Conservation (phyloP, 2,888 invertebrate species). For the Acronicta alni region DNA sequence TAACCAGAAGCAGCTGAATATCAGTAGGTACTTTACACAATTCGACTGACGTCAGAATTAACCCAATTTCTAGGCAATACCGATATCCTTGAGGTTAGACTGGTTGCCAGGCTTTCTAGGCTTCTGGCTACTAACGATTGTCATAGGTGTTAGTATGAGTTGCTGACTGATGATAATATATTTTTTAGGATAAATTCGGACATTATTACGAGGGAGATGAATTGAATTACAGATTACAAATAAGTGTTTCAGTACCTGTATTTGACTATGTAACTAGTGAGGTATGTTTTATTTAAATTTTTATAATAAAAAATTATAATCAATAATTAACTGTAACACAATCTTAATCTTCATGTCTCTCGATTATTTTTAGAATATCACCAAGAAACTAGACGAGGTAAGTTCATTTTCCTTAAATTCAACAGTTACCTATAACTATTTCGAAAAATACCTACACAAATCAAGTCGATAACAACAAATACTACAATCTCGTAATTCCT, state of each 20-base stretch:
- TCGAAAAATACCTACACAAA: slow-evolving; percentile 3
- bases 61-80: no score
- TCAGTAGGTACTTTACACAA: no score
- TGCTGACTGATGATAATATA: not conserved
- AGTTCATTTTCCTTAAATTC: slow-evolving; percentile 28
- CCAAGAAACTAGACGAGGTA: slow-evolving; percentile 77
- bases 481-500: slow-evolving; percentile 5
- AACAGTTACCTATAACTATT: no score
- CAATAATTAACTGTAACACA: not conserved
- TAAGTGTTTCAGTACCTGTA: slow-evolving; percentile 82
- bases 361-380: slow-evolving; percentile 78
- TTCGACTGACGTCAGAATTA: no score
- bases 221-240: slow-evolving; percentile 78
- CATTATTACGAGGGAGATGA: slow-evolving; percentile 81
- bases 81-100: no score
- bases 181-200: slow-evolving; percentile 74
- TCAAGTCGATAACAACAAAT: slow-evolving; percentile 10
- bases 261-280: slow-evolving; percentile 78
- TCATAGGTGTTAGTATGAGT: no score
- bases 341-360: not conserved
- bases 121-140: no score
- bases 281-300: slow-evolving; percentile 59
- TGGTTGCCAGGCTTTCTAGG: no score
- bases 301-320: not conserved
- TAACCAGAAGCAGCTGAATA: no score